phyloP scores from a whole-genome alignment of 2,113 vertebrate species.

The Phoxinus phoxinus region DNA sequence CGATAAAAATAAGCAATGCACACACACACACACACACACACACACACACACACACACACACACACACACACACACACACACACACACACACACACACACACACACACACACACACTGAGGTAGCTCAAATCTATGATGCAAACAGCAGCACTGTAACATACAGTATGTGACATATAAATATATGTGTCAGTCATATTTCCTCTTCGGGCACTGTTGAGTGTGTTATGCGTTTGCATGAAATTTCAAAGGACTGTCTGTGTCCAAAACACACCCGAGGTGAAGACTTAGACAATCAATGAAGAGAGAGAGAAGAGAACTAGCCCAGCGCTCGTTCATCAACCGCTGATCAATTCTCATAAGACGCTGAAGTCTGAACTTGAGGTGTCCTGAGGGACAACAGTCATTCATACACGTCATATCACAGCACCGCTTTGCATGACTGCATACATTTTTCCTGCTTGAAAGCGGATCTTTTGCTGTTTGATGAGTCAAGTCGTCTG shows the following conservation, averaged over 20 bases:
- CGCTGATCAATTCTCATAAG: neutral
- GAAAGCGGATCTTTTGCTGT: neutral
- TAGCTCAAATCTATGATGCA: conserved; percentile 35
- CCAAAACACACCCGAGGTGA: conserved; percentile 10
- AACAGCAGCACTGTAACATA: conserved; percentile 26
- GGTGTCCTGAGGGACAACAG: neutral
- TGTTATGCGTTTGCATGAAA: too few species aligned
- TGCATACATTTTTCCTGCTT: neutral
- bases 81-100: conserved; percentile 35
- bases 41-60: too few species aligned
- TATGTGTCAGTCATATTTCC: conserved; percentile 15
- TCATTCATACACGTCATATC: neutral
- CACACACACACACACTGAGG: neutral
- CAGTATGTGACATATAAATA: neutral
- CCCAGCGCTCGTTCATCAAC: neutral
- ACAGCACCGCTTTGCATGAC: neutral
- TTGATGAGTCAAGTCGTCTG: neutral
- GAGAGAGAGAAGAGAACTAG: neutral
- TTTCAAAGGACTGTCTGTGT: conserved; percentile 11
- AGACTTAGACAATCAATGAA: neutral
- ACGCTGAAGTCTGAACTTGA: conserved; percentile 8
- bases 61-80: conserved; percentile 1
- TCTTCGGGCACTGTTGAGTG: conserved; percentile 6
- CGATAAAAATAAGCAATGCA: conserved; percentile 47
- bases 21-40: conserved; percentile 8